Evolutionary conservation across 2,113 vertebrate species (phyloP).

Genomic region (Dromaius novaehollandiae): DNA sequence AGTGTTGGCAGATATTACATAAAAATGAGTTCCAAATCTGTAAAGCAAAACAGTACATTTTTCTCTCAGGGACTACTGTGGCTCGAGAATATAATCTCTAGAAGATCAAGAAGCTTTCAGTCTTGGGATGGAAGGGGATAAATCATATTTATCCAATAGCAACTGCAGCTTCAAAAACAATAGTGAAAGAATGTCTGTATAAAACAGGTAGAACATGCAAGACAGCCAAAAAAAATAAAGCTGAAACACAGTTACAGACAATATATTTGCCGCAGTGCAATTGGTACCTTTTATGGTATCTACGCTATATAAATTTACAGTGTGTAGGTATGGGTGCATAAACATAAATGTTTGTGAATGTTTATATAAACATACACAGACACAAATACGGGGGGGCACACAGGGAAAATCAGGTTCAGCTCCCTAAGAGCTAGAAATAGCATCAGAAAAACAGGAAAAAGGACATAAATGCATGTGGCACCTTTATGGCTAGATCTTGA

Average conservation of each 20-base stretch:
- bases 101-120: neutral
- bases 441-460: neutral
- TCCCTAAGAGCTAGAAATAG: neutral
- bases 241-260: neutral
- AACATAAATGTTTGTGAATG: neutral
- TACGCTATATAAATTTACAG: neutral
- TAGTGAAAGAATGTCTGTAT: neutral
- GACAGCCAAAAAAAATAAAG: neutral
- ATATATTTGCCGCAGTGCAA: rapidly evolving
- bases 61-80: neutral
- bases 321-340: neutral
- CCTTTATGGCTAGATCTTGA: neutral
- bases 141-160: neutral
- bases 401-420: neutral
- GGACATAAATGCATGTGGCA: neutral
- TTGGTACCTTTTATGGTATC: neutral
- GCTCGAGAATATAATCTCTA: neutral
- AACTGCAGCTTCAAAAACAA: neutral
- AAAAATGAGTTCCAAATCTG: neutral
- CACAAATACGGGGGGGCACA: neutral
- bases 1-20: slow-evolving; percentile 17
- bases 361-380: neutral
- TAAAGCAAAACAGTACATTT: neutral
- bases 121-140: neutral
- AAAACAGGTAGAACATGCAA: neutral